A percentile compares a stretch with the other conserved stretches of the same genome.
Conservation (phyloP, 2,888 invertebrate genomes). For the Aspidiotus destructor region DNA sequence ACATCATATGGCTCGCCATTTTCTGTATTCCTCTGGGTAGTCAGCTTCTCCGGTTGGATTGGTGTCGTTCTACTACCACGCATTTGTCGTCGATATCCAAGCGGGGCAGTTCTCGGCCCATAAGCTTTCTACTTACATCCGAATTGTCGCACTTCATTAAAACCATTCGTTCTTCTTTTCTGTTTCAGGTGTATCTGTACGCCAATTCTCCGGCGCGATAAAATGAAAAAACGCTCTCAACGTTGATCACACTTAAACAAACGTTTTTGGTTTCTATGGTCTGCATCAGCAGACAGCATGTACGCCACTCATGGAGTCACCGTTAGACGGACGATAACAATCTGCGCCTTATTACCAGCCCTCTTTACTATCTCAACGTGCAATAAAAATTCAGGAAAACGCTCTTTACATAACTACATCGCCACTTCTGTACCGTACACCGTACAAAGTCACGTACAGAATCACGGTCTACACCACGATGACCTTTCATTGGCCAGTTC, state of each 20-base stretch:
- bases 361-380: background rate
- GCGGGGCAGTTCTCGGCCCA: too few species aligned
- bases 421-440: conserved; percentile 35
- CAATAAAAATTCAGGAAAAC: conserved; percentile 13
- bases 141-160: too few species aligned
- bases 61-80: too few species aligned
- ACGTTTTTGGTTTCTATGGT: conserved; percentile 26
- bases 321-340: conserved; percentile 20
- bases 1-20: too few species aligned
- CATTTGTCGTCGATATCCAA: too few species aligned
- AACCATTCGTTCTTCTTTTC: background rate
- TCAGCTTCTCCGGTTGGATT: too few species aligned
- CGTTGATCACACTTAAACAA: conserved; percentile 5
- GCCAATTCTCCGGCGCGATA: conserved; percentile 6
- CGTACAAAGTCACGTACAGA: conserved; percentile 34
- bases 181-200: conserved; percentile 13
- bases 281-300: conserved; percentile 22
- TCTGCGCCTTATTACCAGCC: conserved; percentile 19
- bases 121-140: too few species aligned
- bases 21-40: too few species aligned
- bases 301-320: conserved; percentile 29
- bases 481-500: background rate
- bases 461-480: conserved; percentile 18
- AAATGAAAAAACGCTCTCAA: conserved; percentile 27
- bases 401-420: conserved; percentile 34